Evolutionary conservation across 1,140 invertebrate genomes (phyloP).

Genomic region (Zaprionus davidi): DNA sequence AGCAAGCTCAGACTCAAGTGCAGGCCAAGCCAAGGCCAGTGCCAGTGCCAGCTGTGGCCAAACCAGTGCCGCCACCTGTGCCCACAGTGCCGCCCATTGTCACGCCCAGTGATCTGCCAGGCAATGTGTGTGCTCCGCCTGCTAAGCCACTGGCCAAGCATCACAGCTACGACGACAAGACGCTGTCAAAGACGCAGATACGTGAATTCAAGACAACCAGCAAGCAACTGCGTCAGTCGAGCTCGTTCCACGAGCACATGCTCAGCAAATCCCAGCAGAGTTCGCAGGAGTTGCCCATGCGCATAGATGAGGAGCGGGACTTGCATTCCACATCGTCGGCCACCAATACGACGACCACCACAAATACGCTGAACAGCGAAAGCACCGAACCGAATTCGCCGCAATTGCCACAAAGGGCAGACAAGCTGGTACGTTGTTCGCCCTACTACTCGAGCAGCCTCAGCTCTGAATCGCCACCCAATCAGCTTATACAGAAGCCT

Average conservation of each 20-base stretch:
- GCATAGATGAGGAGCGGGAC: conserved; percentile 75
- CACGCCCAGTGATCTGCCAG: conserved; percentile 71
- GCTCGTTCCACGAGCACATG: conserved; percentile 87
- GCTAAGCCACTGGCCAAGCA: conserved; percentile 87
- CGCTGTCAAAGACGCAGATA: conserved; percentile 87
- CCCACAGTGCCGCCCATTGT: conserved; percentile 70
- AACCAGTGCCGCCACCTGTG: conserved; percentile 63
- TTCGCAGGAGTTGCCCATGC: conserved; percentile 71
- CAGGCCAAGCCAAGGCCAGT: not conserved
- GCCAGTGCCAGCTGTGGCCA: conserved; percentile 20
- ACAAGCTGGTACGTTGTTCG: conserved; percentile 87
- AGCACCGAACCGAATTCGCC: conserved; percentile 83
- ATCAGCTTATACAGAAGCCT: conserved; percentile 86
- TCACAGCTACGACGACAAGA: conserved; percentile 87
- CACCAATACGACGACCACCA: conserved; percentile 78
- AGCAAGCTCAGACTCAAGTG: conserved; percentile 10
- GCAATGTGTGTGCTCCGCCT: conserved; percentile 71
- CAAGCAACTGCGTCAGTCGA: conserved; percentile 86
- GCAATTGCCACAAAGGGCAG: conserved; percentile 81
- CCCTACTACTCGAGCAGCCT: conserved; percentile 89
- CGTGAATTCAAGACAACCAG: conserved; percentile 87
- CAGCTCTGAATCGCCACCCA: conserved; percentile 88
- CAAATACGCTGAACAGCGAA: conserved; percentile 75
- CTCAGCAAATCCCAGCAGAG: conserved; percentile 84
- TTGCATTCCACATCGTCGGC: conserved; percentile 68